Conservation (phyloP, 1,140 invertebrate species). For the Campoletis sonorensis region DNA sequence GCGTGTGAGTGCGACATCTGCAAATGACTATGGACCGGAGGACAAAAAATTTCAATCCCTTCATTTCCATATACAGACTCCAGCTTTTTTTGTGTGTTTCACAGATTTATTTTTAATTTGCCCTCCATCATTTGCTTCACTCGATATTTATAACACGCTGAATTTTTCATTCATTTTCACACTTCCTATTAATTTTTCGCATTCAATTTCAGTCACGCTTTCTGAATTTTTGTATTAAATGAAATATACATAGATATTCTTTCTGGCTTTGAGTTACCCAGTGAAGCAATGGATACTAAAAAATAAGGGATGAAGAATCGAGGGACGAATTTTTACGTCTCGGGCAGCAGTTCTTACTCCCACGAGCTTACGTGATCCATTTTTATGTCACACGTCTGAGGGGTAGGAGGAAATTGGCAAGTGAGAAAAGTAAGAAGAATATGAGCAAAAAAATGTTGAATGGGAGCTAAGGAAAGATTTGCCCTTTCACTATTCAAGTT, state of each 20-base stretch:
- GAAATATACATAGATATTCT: no score
- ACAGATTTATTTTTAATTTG: neutral
- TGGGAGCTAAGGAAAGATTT: neutral
- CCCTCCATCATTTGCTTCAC: no score
- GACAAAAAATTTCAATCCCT: no score
- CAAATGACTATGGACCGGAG: no score
- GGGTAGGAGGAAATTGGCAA: neutral
- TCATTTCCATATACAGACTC: no score
- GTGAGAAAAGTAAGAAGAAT: neutral
- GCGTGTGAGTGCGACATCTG: no score
- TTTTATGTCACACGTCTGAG: constrained; percentile 7
- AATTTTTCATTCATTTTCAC: neutral
- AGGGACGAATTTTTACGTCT: no score
- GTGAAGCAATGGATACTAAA: no score
- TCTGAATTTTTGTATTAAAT: no score
- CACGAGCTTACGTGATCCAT: constrained; percentile 10
- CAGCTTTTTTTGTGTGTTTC: neutral
- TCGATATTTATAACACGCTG: neutral
- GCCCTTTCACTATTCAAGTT: neutral
- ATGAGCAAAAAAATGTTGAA: neutral
- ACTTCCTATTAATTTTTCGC: neutral
- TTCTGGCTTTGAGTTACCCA: no score
- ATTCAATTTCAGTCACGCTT: no score
- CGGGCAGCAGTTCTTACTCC: neutral
- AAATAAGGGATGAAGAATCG: no score